Evolutionary conservation across 2,113 vertebrate genomes (phyloP).

Genomic region (Plecotus auritus): DNA sequence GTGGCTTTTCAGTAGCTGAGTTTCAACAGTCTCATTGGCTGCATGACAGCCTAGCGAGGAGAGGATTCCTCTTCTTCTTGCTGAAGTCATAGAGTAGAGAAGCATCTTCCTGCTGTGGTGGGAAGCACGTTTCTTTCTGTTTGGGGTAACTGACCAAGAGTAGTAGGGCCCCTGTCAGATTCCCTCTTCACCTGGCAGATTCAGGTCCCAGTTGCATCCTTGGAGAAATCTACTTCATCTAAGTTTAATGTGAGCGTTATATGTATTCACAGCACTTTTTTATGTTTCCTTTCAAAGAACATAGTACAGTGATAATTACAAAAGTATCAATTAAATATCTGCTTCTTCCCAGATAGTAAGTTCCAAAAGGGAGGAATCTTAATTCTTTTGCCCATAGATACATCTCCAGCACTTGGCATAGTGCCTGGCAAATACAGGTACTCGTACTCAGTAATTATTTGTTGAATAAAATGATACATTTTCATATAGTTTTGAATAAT

Average conservation of each 20-base stretch:
- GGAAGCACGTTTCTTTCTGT: neutral
- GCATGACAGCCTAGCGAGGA: no score
- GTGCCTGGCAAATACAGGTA: neutral
- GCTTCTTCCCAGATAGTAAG: neutral
- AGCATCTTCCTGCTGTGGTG: neutral
- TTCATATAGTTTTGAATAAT: neutral
- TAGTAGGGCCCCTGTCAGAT: neutral
- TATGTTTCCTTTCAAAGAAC: neutral
- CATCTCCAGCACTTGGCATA: neutral
- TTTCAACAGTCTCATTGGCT: neutral
- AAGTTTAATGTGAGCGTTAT: neutral
- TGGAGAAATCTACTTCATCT: neutral
- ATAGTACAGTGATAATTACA: neutral
- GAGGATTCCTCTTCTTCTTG: no score
- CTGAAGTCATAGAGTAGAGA: neutral
- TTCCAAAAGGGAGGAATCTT: neutral
- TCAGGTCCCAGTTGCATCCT: neutral
- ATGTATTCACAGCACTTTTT: neutral
- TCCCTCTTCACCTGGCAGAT: neutral
- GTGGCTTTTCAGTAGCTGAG: neutral
- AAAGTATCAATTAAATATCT: neutral
- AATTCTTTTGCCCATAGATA: neutral
- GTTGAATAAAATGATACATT: constrained; percentile 1
- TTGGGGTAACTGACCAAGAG: neutral
- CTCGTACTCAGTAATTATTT: neutral